phyloP scores from a whole-genome alignment of 2,888 invertebrate species.

The Cheilosia urbana region DNA sequence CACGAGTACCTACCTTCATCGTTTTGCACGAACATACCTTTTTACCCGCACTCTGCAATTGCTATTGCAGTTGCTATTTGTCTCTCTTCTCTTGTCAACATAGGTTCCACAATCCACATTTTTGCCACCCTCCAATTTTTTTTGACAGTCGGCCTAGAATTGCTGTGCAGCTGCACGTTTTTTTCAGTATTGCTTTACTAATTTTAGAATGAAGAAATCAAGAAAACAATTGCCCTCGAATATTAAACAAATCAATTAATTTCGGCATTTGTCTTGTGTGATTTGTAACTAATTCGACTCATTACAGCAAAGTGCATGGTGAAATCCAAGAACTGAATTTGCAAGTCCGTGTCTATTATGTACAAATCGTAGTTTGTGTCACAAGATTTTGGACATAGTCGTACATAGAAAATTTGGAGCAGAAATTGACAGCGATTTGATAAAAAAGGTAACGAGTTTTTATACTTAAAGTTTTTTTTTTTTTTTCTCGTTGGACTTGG shows the following conservation, averaged over 20 bases:
- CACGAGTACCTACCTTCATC: too few relatives aligned
- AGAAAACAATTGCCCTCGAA: not conserved
- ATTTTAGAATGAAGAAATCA: constrained; percentile 3
- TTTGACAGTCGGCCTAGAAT: constrained; percentile 54
- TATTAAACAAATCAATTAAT: constrained; percentile 24
- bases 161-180: constrained; percentile 45
- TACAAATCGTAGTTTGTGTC: constrained; percentile 39
- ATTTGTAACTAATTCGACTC: constrained; percentile 11
- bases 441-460: constrained; percentile 34
- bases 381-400: constrained; percentile 48
- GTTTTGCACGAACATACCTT: constrained; percentile 20
- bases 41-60: constrained; percentile 5
- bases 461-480: not conserved
- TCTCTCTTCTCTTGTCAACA: constrained; percentile 22
- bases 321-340: constrained; percentile 18
- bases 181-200: constrained; percentile 19
- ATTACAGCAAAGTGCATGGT: constrained; percentile 21
- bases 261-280: constrained; percentile 20
- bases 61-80: too few relatives aligned
- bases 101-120: constrained; percentile 31
- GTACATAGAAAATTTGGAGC: constrained; percentile 30
- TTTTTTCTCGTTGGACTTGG: not conserved
- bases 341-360: constrained; percentile 58
- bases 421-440: constrained; percentile 7
- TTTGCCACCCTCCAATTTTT: constrained; percentile 5